Evolutionary conservation across 1,140 invertebrate genomes (phyloP).

Genomic region (Monomorium pharaonis): DNA sequence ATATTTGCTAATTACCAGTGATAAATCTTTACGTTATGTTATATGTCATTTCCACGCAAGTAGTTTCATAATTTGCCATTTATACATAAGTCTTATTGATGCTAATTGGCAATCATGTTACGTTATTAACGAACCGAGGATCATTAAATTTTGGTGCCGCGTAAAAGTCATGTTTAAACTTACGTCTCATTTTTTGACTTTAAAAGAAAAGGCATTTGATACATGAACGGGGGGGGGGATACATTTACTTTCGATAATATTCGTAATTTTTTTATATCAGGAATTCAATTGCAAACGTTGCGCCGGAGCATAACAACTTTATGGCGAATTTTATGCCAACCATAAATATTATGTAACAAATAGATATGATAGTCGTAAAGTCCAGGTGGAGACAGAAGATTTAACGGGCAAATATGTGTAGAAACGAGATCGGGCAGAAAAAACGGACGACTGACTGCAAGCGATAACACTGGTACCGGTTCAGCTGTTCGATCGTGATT

Average conservation of each 20-base stretch:
- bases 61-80: neutral
- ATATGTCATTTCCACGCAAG: neutral
- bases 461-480: neutral
- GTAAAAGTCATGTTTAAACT: conserved; percentile 9
- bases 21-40: neutral
- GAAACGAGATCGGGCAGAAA: conserved; percentile 3
- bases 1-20: neutral
- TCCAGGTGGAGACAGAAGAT: neutral
- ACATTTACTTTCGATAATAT: conserved; percentile 5
- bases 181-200: neutral
- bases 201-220: neutral
- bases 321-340: conserved; percentile 18
- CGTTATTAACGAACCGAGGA: neutral
- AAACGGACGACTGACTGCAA: neutral
- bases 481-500: conserved; percentile 9
- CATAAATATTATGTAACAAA: conserved; percentile 44
- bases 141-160: neutral
- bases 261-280: neutral
- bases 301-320: neutral
- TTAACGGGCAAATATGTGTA: neutral
- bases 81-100: neutral
- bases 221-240: neutral
- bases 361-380: conserved; percentile 7
- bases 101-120: neutral
- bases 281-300: neutral